phyloP scores from a whole-genome alignment of 1,140 invertebrate genomes.

The Cyclargus thomasi region DNA sequence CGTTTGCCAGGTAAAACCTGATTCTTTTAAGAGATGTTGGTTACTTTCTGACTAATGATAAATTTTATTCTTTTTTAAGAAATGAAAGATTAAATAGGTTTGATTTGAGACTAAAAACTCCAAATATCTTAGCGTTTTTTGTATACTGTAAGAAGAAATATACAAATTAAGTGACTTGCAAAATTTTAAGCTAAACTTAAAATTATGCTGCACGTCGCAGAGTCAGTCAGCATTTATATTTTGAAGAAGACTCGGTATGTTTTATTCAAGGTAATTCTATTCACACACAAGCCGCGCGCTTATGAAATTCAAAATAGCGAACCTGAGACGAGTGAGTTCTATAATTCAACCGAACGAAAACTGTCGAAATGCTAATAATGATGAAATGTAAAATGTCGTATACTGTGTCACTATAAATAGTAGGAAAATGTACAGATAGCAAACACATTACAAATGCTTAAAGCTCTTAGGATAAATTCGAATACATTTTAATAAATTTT shows the following conservation, averaged over 20 bases:
- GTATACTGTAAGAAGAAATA: neutral
- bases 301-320: constrained; percentile 4
- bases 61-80: no score
- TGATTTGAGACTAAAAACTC: no score
- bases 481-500: no score
- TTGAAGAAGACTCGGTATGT: constrained; percentile 4
- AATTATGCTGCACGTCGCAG: neutral
- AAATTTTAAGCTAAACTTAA: neutral
- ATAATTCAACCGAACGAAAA: neutral
- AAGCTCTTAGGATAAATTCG: neutral
- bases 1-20: neutral
- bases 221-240: neutral
- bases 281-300: neutral
- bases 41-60: neutral
- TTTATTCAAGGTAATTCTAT: constrained; percentile 9
- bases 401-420: neutral
- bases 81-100: no score
- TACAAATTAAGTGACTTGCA: neutral
- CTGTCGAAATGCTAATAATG: neutral
- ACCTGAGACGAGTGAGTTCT: neutral
- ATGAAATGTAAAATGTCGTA: neutral
- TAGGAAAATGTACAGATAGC: neutral
- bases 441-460: neutral
- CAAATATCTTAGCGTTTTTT: neutral
- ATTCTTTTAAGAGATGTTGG: neutral